Evolutionary conservation across 1,140 invertebrate species (phyloP).

Genomic region (Agraylea sexmaculata): DNA sequence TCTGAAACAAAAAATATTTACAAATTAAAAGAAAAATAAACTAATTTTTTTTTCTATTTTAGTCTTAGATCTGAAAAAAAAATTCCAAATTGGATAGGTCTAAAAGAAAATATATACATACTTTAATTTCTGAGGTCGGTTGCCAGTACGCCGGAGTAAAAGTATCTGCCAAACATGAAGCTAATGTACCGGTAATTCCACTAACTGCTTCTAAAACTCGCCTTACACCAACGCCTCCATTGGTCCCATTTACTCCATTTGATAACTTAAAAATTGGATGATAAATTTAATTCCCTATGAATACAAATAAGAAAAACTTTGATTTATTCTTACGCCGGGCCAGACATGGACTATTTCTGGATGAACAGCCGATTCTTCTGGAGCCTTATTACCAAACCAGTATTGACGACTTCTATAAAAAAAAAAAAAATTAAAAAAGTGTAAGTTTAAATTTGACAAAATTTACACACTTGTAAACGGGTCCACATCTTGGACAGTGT

Average conservation of each 20-base stretch:
- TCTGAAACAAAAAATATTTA: conserved; percentile 8
- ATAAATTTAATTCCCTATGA: not conserved
- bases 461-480: conserved; percentile 15
- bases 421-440: too few species aligned
- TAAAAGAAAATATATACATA: conserved; percentile 3
- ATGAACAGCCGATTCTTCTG: conserved; percentile 51
- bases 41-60: not conserved
- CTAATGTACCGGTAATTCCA: conserved; percentile 9
- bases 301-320: conserved; percentile 1
- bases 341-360: conserved; percentile 18
- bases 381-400: conserved; percentile 76
- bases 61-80: not conserved
- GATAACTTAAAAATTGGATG: conserved; percentile 7
- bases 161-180: conserved; percentile 12
- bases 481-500: conserved; percentile 67
- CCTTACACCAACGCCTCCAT: conserved; percentile 13
- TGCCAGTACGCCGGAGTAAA: conserved; percentile 21
- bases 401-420: conserved; percentile 71
- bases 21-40: not conserved
- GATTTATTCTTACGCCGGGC: conserved; percentile 13
- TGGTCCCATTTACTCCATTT: not conserved
- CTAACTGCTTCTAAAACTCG: conserved; percentile 15
- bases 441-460: too few species aligned
- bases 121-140: conserved; percentile 17
- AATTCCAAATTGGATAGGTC: not conserved